Evolutionary conservation across 2,888 invertebrate genomes (phyloP), one percentile per base, ranked within the genome.

Genomic region (Heliconius aoede): DNA sequence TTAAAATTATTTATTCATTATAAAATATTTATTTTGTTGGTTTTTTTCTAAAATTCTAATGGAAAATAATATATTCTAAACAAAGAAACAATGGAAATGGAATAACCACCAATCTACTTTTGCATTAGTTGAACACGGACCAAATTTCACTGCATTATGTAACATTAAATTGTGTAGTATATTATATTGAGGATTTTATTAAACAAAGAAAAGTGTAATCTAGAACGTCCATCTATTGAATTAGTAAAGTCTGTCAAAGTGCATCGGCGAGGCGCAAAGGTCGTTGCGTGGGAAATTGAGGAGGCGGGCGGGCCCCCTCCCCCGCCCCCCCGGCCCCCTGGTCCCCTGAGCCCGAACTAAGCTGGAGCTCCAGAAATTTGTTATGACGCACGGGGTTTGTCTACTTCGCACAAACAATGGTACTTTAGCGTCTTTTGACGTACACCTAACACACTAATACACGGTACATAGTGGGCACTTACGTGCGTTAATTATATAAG

Each of bases 191-290:
- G 65, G 58, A 73, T 79, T 80, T 75, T 76, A 78, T 78, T 78
- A 80, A 80, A 82, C 82, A 82, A 82, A 82, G 82, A 82, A 81
- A 78, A 74, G 73, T 76, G 77, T 79, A 77, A 82, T 80, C 87
- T 80, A 86, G 88, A 86, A 86, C 90, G 92, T 91, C 92, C 93
- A 91, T 93, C 92, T 91, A 93, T 93, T 93, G 93, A 93, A 94
- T 94, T 93, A 93, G 93, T 92, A 91, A 93, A 93, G 91, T 92
- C 93, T 93, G 93, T 93, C 93, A 93, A 93, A 93, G 93, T 93
- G 92, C 93, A 93, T 91, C 90, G 93, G 87, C 84, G 92, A 90
- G 91, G 92, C 93, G 92, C 93, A 94, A 93, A 93, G 93, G 94
- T 94, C 94, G 93, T 94, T 94, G 94, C 94, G 94, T 94, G 94